phyloP scores from a whole-genome alignment of 1,140 invertebrate species.

The Brachionus asplanchnoidis region DNA sequence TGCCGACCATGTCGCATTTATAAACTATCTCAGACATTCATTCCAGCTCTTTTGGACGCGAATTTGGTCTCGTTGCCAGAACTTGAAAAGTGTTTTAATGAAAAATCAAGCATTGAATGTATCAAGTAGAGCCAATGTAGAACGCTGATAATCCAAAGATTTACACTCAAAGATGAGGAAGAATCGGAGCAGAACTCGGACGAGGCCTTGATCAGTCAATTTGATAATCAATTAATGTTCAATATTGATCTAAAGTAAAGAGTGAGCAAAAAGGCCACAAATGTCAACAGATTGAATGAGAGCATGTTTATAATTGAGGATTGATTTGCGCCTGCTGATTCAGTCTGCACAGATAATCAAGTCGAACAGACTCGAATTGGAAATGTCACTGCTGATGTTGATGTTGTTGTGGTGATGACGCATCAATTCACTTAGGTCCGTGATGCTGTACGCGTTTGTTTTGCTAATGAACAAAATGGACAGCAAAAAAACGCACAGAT shows the following conservation, averaged over 20 bases:
- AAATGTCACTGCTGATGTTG: too few relatives aligned
- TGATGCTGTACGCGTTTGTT: not conserved
- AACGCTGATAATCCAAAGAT: conserved; percentile 13
- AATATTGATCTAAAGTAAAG: not conserved
- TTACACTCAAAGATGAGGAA: not conserved
- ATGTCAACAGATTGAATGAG: conserved; percentile 1
- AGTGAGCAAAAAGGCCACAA: not conserved
- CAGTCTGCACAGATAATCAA: not conserved
- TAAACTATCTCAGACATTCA: conserved; percentile 30
- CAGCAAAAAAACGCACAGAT: not conserved
- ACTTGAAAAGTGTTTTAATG: conserved; percentile 37
- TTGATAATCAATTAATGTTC: too few relatives aligned
- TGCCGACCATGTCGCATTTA: conserved; percentile 23
- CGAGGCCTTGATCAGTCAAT: not conserved
- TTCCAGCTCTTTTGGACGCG: conserved; percentile 7
- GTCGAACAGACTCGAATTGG: not conserved
- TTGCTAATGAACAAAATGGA: not conserved
- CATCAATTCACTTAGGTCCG: not conserved
- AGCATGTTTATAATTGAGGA: not conserved
- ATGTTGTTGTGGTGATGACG: not conserved
- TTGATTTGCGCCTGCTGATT: not conserved
- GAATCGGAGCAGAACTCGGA: not conserved
- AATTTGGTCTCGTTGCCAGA: not conserved
- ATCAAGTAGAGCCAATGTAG: conserved; percentile 6
- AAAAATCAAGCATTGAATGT: conserved; percentile 28